These are phyloP conservation scores for Sussaba pulchella DNA, from an alignment of 2,888 invertebrate species.

Conservation along the genomic window DNA sequence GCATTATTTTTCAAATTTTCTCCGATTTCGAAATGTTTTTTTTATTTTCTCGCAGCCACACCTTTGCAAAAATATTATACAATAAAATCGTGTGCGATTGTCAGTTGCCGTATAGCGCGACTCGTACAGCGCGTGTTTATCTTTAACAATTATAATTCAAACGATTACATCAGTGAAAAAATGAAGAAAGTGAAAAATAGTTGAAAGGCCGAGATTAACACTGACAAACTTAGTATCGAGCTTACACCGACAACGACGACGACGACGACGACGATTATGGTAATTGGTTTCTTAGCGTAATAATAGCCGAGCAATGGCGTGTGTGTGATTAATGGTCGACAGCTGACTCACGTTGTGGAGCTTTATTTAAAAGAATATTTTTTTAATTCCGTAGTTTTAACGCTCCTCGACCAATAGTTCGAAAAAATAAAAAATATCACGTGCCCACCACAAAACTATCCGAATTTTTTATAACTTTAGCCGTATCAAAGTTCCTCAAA, in stretches of 20 bases:
- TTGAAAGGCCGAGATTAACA: background rate
- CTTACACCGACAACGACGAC: constrained; percentile 11
- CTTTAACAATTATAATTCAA: background rate
- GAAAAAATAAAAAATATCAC: too few species aligned
- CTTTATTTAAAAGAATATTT: background rate
- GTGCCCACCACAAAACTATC: too few species aligned
- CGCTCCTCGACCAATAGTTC: background rate
- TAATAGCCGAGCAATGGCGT: background rate
- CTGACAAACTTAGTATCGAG: constrained; percentile 1
- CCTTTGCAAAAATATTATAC: constrained; percentile 35
- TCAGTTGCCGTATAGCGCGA: constrained; percentile 61
- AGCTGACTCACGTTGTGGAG: too few species aligned
- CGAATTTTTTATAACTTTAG: too few species aligned
- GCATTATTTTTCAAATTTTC: background rate
- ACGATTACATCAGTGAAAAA: background rate
- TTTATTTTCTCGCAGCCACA: background rate
- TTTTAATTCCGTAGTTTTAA: background rate
- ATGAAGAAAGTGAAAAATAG: background rate
- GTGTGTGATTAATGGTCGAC: background rate
- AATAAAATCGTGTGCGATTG: constrained; percentile 70
- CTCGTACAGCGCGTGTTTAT: constrained; percentile 37
- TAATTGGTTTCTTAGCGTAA: constrained; percentile 10
- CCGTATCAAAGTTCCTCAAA: too few species aligned
- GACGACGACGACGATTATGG: constrained; percentile 8
- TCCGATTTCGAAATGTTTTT: background rate